A percentile compares a stretch with the other conserved stretches of the same genome.
Conservation (phyloP, 2,888 invertebrate genomes). For the Diaprepes abbreviatus region DNA sequence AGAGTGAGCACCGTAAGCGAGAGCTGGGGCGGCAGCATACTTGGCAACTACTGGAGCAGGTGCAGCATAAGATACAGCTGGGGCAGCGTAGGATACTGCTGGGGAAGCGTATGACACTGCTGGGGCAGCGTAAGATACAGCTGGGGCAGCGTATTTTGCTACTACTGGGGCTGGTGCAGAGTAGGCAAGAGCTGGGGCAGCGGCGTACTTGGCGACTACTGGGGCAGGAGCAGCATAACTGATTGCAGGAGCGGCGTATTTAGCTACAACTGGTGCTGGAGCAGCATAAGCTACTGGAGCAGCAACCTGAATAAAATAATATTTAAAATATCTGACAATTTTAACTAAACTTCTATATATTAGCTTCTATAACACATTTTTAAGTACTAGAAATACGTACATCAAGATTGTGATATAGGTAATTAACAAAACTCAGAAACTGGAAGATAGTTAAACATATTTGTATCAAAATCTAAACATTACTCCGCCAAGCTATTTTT, state of each 20-base stretch:
- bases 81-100: conserved; percentile 56
- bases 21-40: conserved; percentile 55
- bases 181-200: conserved; percentile 48
- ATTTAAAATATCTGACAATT: too few species aligned
- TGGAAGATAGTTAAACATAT: too few species aligned
- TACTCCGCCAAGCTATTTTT: too few species aligned
- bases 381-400: too few species aligned
- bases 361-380: too few species aligned
- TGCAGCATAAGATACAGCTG: conserved; percentile 57
- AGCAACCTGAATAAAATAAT: conserved; percentile 13
- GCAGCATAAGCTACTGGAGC: conserved; percentile 48
- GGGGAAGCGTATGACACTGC: conserved; percentile 63
- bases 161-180: conserved; percentile 42
- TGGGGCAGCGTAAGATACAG: conserved; percentile 64
- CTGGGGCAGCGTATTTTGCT: conserved; percentile 50
- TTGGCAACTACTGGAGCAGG: conserved; percentile 46
- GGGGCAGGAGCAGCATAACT: conserved; percentile 61
- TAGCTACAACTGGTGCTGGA: conserved; percentile 36
- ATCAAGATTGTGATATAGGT: too few species aligned
- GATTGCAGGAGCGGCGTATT: conserved; percentile 57
- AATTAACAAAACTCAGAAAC: too few species aligned
- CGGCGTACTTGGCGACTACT: conserved; percentile 54
- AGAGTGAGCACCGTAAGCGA: conserved; percentile 49
- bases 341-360: too few species aligned
- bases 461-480: too few species aligned